phyloP scores from a whole-genome alignment of 2,797 vertebrate species.

The Erpetoichthys calabaricus region DNA sequence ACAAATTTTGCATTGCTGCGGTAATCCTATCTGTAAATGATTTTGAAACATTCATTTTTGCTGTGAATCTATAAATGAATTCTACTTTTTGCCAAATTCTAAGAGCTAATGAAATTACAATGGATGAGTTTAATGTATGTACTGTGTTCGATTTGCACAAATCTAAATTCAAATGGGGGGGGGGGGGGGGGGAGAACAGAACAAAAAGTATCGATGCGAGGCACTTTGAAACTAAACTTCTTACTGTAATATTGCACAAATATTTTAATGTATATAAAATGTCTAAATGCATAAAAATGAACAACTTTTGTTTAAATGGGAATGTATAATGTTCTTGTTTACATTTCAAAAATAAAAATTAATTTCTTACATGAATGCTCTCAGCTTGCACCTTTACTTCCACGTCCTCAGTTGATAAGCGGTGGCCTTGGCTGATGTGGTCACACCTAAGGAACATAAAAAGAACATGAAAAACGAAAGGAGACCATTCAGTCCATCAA shows the following conservation, averaged over 20 bases:
- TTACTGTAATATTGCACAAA: constrained; percentile 11
- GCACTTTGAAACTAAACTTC: constrained; percentile 6
- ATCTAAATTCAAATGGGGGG: constrained; percentile 5
- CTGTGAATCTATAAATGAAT: constrained; percentile 4
- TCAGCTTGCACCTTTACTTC: no score
- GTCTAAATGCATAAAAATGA: constrained; percentile 2
- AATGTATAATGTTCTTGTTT: constrained; percentile 27
- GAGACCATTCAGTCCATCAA: no score
- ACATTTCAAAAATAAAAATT: constrained; percentile 24
- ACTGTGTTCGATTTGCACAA: not conserved
- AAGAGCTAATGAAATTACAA: not conserved
- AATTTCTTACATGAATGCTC: constrained; percentile 22
- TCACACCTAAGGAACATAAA: no score
- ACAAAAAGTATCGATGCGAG: constrained; percentile 3
- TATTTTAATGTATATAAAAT: not conserved
- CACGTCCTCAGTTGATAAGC: no score
- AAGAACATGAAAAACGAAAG: no score
- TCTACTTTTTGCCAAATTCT: constrained; percentile 1
- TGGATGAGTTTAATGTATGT: no score
- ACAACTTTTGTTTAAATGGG: constrained; percentile 4
- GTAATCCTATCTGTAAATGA: not conserved
- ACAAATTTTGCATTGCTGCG: no score
- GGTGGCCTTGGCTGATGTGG: no score
- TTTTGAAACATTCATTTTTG: not conserved
- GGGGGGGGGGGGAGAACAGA: not conserved